A percentile compares a stretch with the other conserved stretches of the same genome.
Conservation (phyloP, 2,888 invertebrate species). For the Torymus auratus region DNA sequence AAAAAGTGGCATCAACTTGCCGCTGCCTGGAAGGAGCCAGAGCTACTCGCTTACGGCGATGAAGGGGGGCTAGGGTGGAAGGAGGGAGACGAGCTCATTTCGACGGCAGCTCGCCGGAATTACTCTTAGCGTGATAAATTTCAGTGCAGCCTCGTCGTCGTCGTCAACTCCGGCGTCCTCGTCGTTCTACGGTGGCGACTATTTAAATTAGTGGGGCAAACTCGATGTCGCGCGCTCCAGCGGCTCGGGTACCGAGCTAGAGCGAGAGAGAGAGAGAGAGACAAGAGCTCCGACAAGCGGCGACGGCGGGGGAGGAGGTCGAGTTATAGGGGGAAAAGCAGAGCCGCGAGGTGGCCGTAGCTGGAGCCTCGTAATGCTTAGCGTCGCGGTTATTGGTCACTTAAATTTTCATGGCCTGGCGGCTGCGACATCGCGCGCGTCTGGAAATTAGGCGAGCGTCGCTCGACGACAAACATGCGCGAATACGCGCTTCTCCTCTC, state of each 20-base stretch:
- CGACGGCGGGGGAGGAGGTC: not conserved
- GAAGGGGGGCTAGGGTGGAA: not conserved
- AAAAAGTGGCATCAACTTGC: constrained; percentile 48
- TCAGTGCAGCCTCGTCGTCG: constrained; percentile 33
- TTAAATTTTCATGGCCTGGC: constrained; percentile 52
- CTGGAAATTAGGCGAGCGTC: constrained; percentile 49
- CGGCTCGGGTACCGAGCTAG: not conserved
- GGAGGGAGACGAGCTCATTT: constrained; percentile 47
- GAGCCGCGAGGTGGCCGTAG: constrained; percentile 5
- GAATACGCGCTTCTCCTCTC: not conserved
- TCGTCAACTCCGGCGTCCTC: constrained; percentile 2
- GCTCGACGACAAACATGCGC: constrained; percentile 26
- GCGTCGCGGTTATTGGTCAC: constrained; percentile 54
- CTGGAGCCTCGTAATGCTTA: constrained; percentile 35
- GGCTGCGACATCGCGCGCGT: constrained; percentile 21
- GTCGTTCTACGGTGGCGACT: constrained; percentile 38
- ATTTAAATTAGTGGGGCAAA: constrained; percentile 58
- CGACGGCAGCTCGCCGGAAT: constrained; percentile 44
- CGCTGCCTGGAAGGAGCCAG: constrained; percentile 21
- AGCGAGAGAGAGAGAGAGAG: not conserved
- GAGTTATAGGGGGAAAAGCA: constrained; percentile 1
- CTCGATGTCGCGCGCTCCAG: constrained; percentile 45
- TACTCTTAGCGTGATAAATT: constrained; percentile 58
- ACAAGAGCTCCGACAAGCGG: too few relatives aligned
- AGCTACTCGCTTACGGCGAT: constrained; percentile 14